Evolutionary conservation across 2,888 invertebrate species (phyloP).

Genomic region (Vandiemenella viatica): DNA sequence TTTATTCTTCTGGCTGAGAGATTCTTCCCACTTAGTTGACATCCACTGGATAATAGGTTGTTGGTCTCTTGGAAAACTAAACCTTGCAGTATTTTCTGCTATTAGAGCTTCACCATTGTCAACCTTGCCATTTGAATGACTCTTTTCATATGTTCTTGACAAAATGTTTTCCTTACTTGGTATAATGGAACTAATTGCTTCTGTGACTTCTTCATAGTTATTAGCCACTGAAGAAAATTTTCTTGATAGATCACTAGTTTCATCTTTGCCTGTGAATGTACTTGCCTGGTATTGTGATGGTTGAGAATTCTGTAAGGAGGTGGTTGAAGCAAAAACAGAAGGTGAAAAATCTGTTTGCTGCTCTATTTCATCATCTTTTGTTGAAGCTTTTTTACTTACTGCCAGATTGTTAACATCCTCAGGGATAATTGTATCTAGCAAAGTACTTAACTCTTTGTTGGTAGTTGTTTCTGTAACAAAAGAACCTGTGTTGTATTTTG

Average conservation of each 20-base stretch:
- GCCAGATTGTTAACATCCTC: slow-evolving; percentile 26
- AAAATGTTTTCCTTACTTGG: too few relatives aligned
- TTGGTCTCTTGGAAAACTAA: slow-evolving; percentile 2
- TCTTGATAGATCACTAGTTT: neutral
- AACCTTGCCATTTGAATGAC: neutral
- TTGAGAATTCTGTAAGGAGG: neutral
- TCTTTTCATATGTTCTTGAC: too few relatives aligned
- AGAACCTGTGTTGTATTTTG: neutral
- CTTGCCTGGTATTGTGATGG: neutral
- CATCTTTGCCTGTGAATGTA: neutral
- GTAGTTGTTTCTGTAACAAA: slow-evolving; percentile 1
- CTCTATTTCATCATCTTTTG: too few relatives aligned
- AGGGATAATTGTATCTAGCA: slow-evolving; percentile 23
- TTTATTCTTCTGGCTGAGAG: neutral
- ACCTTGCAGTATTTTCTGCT: slow-evolving; percentile 6
- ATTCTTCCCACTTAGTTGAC: too few relatives aligned
- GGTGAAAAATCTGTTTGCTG: too few relatives aligned
- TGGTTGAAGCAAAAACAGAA: too few relatives aligned
- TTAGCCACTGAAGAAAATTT: neutral
- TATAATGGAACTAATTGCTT: too few relatives aligned
- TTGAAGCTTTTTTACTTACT: too few relatives aligned
- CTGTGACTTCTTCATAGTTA: neutral
- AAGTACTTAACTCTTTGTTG: slow-evolving; percentile 2
- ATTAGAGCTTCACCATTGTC: slow-evolving; percentile 5
- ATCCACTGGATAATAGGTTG: neutral